phyloP scores from a whole-genome alignment of 2,797 vertebrate species.

The Hozukius guyotensis region DNA sequence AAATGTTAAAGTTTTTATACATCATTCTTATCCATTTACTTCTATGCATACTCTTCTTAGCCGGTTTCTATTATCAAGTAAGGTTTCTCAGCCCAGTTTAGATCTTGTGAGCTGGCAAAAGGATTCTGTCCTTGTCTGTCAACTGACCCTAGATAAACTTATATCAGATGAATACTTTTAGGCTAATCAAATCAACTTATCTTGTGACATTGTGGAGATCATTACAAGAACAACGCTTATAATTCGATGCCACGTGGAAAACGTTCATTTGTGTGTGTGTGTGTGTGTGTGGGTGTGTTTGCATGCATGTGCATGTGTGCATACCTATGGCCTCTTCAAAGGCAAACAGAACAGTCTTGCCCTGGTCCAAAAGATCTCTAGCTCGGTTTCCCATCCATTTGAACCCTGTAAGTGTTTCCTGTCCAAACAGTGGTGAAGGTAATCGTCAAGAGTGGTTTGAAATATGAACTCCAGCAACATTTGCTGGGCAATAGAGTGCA shows the following conservation, averaged over 20 bases:
- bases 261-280: not conserved
- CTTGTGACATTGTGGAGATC: not conserved
- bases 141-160: not conserved
- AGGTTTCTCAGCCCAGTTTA: not conserved
- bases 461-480: not conserved
- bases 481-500: not conserved
- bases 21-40: not conserved
- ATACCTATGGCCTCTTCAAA: conserved; percentile 99
- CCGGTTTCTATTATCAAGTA: not conserved
- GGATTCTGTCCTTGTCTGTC: not conserved
- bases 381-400: conserved; percentile 99
- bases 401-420: conserved; percentile 98
- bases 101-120: not conserved
- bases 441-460: not conserved
- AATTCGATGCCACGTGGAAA: not conserved
- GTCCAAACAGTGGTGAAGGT: conserved; percentile 32
- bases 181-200: not conserved
- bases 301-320: not conserved
- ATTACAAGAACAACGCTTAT: not conserved
- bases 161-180: conserved; percentile 10
- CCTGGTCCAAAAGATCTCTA: conserved; percentile 90
- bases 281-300: too few species aligned
- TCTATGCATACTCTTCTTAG: not conserved
- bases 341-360: conserved; percentile 94
- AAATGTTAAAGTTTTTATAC: not conserved